phyloP scores from a whole-genome alignment of 92 coral and sea anemone species.

The Zoanthus gigantus region DNA sequence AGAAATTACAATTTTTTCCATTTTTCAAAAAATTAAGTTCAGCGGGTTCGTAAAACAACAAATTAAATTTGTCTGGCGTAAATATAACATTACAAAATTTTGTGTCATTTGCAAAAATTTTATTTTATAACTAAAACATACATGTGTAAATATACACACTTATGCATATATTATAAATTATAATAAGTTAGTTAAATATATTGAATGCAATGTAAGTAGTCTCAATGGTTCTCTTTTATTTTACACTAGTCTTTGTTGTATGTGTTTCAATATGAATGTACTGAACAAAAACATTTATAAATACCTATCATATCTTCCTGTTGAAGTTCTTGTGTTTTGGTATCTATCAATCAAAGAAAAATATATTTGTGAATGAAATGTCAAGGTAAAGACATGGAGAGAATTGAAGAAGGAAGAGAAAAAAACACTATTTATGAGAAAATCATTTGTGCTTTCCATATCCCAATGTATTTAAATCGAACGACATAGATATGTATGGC shows the following conservation, averaged over 20 bases:
- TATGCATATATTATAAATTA: neutral
- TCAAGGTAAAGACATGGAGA: conserved; percentile 22
- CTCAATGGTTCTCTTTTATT: conserved; percentile 1
- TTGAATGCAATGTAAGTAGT: conserved; percentile 19
- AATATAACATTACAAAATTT: neutral
- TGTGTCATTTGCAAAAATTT: conserved; percentile 11
- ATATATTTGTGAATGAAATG: conserved; percentile 4
- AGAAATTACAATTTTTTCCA: too few species aligned
- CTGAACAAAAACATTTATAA: conserved; percentile 12
- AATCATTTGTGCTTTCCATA: conserved; percentile 10
- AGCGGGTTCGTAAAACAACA: too few species aligned
- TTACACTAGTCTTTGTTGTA: neutral
- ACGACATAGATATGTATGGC: neutral
- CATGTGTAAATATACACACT: conserved; percentile 2
- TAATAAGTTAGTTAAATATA: neutral
- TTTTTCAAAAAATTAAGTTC: too few species aligned
- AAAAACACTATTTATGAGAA: conserved; percentile 6
- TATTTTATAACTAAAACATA: conserved; percentile 7
- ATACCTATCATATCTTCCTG: conserved; percentile 24
- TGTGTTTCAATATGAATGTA: conserved; percentile 4
- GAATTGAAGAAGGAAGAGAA: conserved; percentile 17
- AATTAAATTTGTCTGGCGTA: too few species aligned
- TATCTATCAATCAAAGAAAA: conserved; percentile 5
- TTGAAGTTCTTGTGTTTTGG: neutral
- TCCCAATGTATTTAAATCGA: neutral